phyloP scores from a whole-genome alignment of 2,797 vertebrate species.

The Rhadinocentrus ornatus region DNA sequence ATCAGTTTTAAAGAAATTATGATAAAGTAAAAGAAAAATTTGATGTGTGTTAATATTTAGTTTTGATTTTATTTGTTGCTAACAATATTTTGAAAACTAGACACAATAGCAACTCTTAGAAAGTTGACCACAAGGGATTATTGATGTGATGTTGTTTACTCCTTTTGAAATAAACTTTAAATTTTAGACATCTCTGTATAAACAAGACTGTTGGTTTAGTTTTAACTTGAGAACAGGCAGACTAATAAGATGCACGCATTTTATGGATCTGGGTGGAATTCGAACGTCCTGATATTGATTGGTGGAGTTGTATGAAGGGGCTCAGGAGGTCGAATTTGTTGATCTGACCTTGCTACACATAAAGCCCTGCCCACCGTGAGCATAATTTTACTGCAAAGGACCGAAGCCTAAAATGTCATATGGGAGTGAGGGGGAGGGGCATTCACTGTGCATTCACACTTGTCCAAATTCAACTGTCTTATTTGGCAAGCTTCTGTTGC shows the following conservation, averaged over 20 bases:
- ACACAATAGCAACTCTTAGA: not conserved
- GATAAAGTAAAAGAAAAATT: constrained; percentile 10
- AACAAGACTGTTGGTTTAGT: constrained; percentile 12
- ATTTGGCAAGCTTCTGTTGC: constrained; percentile 81
- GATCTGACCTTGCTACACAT: constrained; percentile 33
- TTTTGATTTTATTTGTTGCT: constrained; percentile 11
- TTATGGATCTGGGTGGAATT: constrained; percentile 2
- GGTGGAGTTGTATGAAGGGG: not conserved
- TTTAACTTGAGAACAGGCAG: not conserved
- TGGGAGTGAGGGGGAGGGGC: constrained; percentile 59
- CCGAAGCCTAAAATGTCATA: constrained; percentile 74
- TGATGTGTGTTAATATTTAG: constrained; percentile 10
- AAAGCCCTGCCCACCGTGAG: constrained; percentile 12
- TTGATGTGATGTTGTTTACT: constrained; percentile 9
- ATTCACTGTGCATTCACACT: constrained; percentile 75
- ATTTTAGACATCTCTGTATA: constrained; percentile 20
- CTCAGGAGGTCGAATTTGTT: constrained; percentile 6
- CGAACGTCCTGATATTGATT: constrained; percentile 23
- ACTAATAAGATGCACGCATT: not conserved
- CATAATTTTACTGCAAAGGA: constrained; percentile 57
- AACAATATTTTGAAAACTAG: not conserved
- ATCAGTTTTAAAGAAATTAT: constrained; percentile 13
- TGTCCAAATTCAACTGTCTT: constrained; percentile 78
- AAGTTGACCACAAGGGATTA: not conserved
- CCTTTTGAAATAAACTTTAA: constrained; percentile 32